These are phyloP conservation scores for Speoplatyrhinus poulsoni DNA, from an alignment of 2,113 vertebrate species.

Conservation along the genomic window DNA sequence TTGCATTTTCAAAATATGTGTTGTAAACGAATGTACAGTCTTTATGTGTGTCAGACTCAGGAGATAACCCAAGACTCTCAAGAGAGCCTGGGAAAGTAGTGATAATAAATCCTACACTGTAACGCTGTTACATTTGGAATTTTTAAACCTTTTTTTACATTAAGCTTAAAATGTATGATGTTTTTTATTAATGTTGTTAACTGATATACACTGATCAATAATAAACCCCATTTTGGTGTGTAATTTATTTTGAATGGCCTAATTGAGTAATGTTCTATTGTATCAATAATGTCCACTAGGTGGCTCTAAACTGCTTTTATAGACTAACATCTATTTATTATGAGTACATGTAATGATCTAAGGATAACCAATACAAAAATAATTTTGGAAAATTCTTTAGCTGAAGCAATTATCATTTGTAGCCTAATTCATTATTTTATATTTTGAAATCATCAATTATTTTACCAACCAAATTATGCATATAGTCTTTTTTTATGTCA, in stretches of 20 bases:
- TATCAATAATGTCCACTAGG: conserved; percentile 54
- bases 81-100: not conserved
- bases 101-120: too few species aligned
- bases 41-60: not conserved
- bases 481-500: too few species aligned
- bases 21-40: not conserved
- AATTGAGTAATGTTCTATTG: not conserved
- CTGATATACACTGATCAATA: not conserved
- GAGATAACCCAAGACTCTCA: not conserved
- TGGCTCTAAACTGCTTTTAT: conserved; percentile 51
- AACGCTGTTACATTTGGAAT: too few species aligned
- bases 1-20: not conserved
- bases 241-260: not conserved
- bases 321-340: not conserved
- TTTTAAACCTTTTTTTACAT: too few species aligned
- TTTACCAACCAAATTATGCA: too few species aligned
- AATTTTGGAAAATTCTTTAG: not conserved
- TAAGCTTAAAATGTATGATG: not conserved
- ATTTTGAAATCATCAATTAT: too few species aligned
- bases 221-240: not conserved
- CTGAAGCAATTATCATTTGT: not conserved
- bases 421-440: not conserved
- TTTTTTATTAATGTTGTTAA: conserved; percentile 8
- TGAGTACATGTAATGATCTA: not conserved
- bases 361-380: not conserved